Conservation (phyloP, 2,888 invertebrate genomes). For the Caenorhabditis virilis region DNA sequence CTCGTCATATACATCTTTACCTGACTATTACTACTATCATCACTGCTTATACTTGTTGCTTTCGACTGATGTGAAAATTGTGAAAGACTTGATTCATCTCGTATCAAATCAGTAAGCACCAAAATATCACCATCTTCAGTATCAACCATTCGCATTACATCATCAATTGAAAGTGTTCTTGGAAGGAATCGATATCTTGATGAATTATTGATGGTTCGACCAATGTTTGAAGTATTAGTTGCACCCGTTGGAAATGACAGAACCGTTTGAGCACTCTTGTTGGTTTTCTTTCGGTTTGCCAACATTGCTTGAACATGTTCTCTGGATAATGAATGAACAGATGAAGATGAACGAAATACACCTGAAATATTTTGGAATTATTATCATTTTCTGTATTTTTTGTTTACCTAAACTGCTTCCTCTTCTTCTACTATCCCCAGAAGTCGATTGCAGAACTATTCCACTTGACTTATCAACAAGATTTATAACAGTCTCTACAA, state of each 20-base stretch:
- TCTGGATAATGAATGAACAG: conserved; percentile 37
- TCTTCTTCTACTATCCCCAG: conserved; percentile 9
- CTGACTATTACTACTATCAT: conserved; percentile 23
- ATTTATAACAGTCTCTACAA: conserved; percentile 2
- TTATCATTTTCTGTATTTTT: neutral
- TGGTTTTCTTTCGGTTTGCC: conserved; percentile 26
- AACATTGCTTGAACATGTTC: conserved; percentile 47
- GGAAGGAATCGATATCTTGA: conserved; percentile 43
- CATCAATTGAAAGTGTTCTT: conserved; percentile 59
- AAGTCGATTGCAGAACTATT: neutral
- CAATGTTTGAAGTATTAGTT: conserved; percentile 35
- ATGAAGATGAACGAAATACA: conserved; percentile 44
- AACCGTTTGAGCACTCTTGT: conserved; percentile 57
- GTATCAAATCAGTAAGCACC: conserved; percentile 47
- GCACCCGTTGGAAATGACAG: conserved; percentile 60
- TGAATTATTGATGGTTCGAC: conserved; percentile 21
- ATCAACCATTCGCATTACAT: conserved; percentile 61
- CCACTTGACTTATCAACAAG: neutral
- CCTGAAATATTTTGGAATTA: conserved; percentile 16
- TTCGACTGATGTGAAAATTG: conserved; percentile 18
- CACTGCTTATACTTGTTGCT: conserved; percentile 32
- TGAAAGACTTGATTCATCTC: conserved; percentile 45
- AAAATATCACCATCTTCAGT: conserved; percentile 44
- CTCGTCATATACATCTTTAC: conserved; percentile 1
- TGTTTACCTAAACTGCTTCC: conserved; percentile 38